Conservation (phyloP, 2,888 invertebrate genomes). For the Cheilosia vulpina region DNA sequence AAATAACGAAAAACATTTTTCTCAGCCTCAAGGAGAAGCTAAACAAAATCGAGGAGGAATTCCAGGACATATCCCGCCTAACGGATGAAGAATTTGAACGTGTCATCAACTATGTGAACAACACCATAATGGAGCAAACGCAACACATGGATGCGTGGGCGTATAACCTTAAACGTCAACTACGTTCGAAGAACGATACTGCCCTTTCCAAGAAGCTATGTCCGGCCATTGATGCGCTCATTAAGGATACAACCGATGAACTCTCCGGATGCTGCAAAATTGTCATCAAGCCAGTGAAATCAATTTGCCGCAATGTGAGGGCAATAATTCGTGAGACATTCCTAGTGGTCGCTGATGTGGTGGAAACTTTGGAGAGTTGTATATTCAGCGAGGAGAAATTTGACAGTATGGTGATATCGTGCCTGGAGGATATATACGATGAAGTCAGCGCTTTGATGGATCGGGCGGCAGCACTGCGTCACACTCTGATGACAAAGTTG, state of each 20-base stretch:
- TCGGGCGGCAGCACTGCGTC: conserved; percentile 74
- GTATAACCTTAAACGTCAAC: conserved; percentile 75
- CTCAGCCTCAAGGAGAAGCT: conserved; percentile 70
- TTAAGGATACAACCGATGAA: conserved; percentile 76
- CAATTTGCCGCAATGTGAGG: conserved; percentile 77
- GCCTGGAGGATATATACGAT: conserved; percentile 77
- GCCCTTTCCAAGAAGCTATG: conserved; percentile 77
- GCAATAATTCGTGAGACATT: conserved; percentile 77
- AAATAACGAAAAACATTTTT: conserved; percentile 71
- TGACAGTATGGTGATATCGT: conserved; percentile 74
- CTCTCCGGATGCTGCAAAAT: conserved; percentile 79
- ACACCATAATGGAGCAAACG: conserved; percentile 78
- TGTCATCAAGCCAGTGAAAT: conserved; percentile 78
- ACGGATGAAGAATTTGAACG: conserved; percentile 77
- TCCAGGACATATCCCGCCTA: conserved; percentile 74
- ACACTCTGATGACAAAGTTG: conserved; percentile 76
- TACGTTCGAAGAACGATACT: conserved; percentile 77
- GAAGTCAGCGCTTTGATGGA: conserved; percentile 76
- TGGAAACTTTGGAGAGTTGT: conserved; percentile 78
- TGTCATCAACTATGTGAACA: conserved; percentile 77
- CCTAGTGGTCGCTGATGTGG: conserved; percentile 76
- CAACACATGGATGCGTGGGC: conserved; percentile 77
- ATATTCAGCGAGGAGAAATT: conserved; percentile 77
- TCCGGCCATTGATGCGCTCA: conserved; percentile 77
- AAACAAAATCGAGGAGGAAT: conserved; percentile 70